Base-by-base conservation (phyloP, 2,797 vertebrate genomes). In the Pogoniulus pusillus region DNA sequence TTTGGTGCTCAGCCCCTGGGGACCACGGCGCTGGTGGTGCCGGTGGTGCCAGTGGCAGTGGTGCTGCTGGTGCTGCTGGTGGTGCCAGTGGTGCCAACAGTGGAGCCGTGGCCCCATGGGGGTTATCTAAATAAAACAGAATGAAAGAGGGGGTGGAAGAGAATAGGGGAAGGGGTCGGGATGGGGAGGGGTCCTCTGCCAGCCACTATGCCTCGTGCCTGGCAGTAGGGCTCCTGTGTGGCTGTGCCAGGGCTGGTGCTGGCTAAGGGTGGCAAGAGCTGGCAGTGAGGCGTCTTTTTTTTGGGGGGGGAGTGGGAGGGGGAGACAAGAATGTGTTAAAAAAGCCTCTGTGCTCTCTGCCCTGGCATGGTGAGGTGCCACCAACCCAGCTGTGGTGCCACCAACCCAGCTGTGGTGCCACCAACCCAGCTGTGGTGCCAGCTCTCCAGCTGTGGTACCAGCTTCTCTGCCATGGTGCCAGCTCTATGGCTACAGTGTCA, bases 1-100 rank as follows among this genome's bases (percentile, higher is more conserved):
- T 78, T 66, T 71, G 94, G 92, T 95, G 94, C 94, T 93, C 87
- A 82, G 57, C 74, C 62, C 90, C 29, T 27, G 2, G 62, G 76
- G 75, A 14, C 19, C 24, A 14, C 8, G 29, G 78, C 49, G 64
- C 63, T 9, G 16, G 54, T 39, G 81, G 29, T 70, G 63, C 63
- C 16, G 6, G 24, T 53, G 26, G 51, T 27, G 22, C 39, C 39
- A 15, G 12, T 37, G 35, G 35, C 37, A 35, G 34, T 39, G 37
- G 37, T 39, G 37, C 10, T 39, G 37, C 34, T 20, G 43, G 43
- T 19, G 19, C 43, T 43, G 43, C 45, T 22, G 45, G 45, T 45
- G 45, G 45, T 47, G 45, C 53, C 27, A 30, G 53, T 4, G 30
- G 19, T 20, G 30, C 51, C 51, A 27, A 16, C 27, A 29, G 51